Evolutionary conservation across 2,888 invertebrate genomes (phyloP).

Genomic region (Euspilapteryx auroguttella): DNA sequence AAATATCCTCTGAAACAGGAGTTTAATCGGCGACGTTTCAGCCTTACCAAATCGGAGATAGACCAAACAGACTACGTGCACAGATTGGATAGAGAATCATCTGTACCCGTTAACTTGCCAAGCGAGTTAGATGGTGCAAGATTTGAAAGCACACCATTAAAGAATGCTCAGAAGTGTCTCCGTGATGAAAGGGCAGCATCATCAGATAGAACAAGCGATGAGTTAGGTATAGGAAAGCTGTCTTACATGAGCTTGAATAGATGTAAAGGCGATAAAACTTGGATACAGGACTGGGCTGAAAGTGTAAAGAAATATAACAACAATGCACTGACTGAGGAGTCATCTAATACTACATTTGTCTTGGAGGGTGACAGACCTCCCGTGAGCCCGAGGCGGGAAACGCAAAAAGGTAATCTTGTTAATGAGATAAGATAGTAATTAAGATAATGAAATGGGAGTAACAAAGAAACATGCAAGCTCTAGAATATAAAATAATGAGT

Average conservation of each 20-base stretch:
- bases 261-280: constrained; percentile 55
- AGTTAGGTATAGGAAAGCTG: constrained; percentile 38
- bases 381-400: constrained; percentile 31
- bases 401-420: not conserved
- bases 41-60: constrained; percentile 70
- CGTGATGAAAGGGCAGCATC: constrained; percentile 25
- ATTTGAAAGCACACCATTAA: constrained; percentile 42
- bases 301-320: constrained; percentile 60
- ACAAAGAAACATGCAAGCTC: too few species aligned
- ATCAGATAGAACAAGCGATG: constrained; percentile 23
- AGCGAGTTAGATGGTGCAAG: constrained; percentile 28
- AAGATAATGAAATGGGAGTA: too few species aligned
- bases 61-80: constrained; percentile 66
- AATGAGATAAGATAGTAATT: too few species aligned
- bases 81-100: constrained; percentile 36
- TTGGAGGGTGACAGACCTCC: constrained; percentile 32
- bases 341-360: constrained; percentile 16
- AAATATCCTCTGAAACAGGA: constrained; percentile 32
- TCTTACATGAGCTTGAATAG: constrained; percentile 48
- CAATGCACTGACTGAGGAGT: constrained; percentile 23
- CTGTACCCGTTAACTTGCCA: constrained; percentile 41
- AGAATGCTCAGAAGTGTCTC: constrained; percentile 34
- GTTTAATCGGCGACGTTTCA: constrained; percentile 44
- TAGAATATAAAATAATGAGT: too few species aligned
- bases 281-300: constrained; percentile 69